Percentiles rank a stretch among this genome's conserved stretches.
Conservation (phyloP, 2,888 invertebrate genomes). For the Dioctria linearis region DNA sequence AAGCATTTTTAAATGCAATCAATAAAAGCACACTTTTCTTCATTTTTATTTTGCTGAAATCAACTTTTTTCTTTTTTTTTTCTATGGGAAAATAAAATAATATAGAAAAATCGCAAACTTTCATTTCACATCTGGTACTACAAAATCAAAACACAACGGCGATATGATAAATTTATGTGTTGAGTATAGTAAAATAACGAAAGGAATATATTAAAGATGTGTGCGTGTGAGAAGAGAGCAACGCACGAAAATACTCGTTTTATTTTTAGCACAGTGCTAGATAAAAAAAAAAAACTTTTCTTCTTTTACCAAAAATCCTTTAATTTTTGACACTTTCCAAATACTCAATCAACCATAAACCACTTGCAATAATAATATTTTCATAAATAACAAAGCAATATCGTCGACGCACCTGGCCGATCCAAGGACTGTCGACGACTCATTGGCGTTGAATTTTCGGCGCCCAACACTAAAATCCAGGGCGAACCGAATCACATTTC, state of each 20-base stretch:
- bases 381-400: constrained; percentile 2
- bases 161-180: neutral
- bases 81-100: neutral
- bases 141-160: constrained; percentile 44
- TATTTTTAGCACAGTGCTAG: constrained; percentile 58
- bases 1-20: neutral
- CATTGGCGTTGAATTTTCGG: constrained; percentile 64
- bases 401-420: constrained; percentile 64
- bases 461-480: constrained; percentile 56
- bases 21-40: neutral
- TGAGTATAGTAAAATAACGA: no score
- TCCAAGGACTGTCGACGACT: constrained; percentile 68
- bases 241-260: constrained; percentile 59
- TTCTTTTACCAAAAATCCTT: constrained; percentile 41
- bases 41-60: neutral
- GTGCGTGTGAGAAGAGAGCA: constrained; percentile 45
- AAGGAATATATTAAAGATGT: neutral
- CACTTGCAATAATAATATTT: constrained; percentile 36
- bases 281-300: constrained; percentile 49
- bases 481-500: constrained; percentile 58
- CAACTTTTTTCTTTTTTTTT: constrained; percentile 2
- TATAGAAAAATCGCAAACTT: constrained; percentile 33
- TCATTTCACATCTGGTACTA: constrained; percentile 55
- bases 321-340: constrained; percentile 49
- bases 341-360: constrained; percentile 28